These are phyloP conservation scores for Heloderma charlesbogerti DNA, from an alignment of 2,113 vertebrate genomes.

Conservation along the genomic window DNA sequence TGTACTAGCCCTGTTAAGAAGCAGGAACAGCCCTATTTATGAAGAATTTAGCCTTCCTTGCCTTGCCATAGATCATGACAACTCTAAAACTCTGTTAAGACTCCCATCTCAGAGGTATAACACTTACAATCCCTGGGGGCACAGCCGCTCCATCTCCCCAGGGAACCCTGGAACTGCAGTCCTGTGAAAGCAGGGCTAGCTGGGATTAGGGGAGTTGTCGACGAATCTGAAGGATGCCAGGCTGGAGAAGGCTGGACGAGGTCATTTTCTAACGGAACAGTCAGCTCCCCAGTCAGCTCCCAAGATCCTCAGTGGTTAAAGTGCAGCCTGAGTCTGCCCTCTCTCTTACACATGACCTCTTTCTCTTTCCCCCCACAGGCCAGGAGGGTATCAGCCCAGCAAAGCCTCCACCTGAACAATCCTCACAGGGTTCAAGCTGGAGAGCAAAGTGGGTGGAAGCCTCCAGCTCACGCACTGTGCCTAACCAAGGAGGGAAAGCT, in stretches of 20 bases:
- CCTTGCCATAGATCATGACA: not conserved
- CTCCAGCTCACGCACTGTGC: rapidly evolving
- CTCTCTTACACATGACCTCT: not conserved
- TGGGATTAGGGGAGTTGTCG: no score
- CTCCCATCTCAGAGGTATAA: not conserved
- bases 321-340: not conserved
- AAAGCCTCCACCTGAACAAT: not conserved
- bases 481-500: not conserved
- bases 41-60: not conserved
- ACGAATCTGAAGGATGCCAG: no score
- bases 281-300: not conserved
- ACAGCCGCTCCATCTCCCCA: not conserved
- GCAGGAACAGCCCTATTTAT: no score
- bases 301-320: not conserved
- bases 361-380: constrained; percentile 38
- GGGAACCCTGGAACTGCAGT: not conserved
- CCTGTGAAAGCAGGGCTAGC: not conserved
- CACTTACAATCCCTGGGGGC: not conserved
- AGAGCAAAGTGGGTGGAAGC: not conserved
- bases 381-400: rapidly evolving
- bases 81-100: not conserved
- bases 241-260: not conserved
- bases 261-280: not conserved
- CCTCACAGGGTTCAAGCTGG: not conserved
- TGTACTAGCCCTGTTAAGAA: not conserved